A percentile compares a stretch with the other conserved stretches of the same genome.
Evolutionary conservation across 2,113 vertebrate genomes (phyloP).

Genomic region (Gracilinanus agilis): DNA sequence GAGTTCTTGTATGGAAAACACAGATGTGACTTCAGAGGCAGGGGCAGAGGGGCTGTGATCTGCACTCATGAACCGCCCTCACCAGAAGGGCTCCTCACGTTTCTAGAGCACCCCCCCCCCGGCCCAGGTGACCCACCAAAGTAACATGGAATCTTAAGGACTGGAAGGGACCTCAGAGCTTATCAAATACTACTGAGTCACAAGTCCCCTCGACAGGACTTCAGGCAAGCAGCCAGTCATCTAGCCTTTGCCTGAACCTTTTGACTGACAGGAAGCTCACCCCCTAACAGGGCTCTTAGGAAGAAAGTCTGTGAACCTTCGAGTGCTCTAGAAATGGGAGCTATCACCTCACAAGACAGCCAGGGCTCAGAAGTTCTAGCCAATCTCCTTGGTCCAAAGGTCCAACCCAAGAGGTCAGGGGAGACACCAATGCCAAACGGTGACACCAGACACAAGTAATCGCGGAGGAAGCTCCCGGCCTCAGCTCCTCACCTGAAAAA

Average conservation of each 20-base stretch:
- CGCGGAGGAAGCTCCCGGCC: background rate
- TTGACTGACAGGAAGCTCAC: background rate
- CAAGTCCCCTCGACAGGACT: background rate
- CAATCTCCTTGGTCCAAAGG: background rate
- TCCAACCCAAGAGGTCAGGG: background rate
- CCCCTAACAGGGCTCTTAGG: background rate
- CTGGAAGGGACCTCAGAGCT: background rate
- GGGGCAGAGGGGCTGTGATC: no score
- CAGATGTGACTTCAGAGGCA: no score
- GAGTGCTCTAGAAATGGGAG: background rate
- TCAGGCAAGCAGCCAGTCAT: background rate
- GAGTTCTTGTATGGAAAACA: no score
- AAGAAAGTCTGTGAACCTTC: background rate
- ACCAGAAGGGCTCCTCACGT: no score
- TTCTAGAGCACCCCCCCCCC: background rate
- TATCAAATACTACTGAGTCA: background rate
- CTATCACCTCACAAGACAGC: background rate
- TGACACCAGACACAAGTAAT: rapidly evolving
- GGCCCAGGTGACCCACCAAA: background rate
- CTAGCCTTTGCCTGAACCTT: background rate
- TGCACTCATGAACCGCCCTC: no score
- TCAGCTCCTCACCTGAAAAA: slow-evolving; percentile 88
- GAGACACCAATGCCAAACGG: background rate
- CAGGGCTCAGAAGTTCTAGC: background rate
- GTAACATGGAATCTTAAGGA: background rate